phyloP scores from a whole-genome alignment of 1,140 invertebrate species.

The Drosophila saltans region DNA sequence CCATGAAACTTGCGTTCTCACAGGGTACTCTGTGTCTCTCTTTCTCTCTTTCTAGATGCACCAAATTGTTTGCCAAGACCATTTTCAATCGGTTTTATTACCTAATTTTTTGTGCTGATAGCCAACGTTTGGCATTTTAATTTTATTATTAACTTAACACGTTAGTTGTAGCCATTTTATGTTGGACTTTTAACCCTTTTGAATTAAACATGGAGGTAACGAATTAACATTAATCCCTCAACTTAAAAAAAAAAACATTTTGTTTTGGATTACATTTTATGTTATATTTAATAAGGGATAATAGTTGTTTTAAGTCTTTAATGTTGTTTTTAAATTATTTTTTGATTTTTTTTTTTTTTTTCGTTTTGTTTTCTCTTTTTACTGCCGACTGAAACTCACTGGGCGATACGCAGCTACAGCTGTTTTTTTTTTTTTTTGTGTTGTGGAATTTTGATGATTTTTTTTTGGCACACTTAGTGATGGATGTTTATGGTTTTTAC shows the following conservation, averaged over 20 bases:
- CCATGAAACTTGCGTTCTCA: neutral
- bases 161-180: too few species aligned
- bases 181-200: too few species aligned
- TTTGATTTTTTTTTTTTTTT: neutral
- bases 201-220: too few species aligned
- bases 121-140: too few species aligned
- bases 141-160: too few species aligned
- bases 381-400: constrained; percentile 8
- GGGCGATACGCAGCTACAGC: constrained; percentile 3
- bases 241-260: too few species aligned
- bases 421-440: neutral
- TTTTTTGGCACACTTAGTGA: constrained; percentile 12
- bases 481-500: constrained; percentile 39
- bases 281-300: too few species aligned
- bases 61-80: neutral
- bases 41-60: neutral
- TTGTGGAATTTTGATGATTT: neutral
- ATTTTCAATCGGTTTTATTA: neutral
- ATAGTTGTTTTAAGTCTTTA: too few species aligned
- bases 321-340: too few species aligned
- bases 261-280: too few species aligned
- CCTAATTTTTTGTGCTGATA: neutral
- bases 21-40: neutral
- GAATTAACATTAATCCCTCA: too few species aligned
- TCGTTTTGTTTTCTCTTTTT: neutral